Evolutionary conservation across 2,797 vertebrate species (phyloP).

Genomic region (Amphiprion clarkii): DNA sequence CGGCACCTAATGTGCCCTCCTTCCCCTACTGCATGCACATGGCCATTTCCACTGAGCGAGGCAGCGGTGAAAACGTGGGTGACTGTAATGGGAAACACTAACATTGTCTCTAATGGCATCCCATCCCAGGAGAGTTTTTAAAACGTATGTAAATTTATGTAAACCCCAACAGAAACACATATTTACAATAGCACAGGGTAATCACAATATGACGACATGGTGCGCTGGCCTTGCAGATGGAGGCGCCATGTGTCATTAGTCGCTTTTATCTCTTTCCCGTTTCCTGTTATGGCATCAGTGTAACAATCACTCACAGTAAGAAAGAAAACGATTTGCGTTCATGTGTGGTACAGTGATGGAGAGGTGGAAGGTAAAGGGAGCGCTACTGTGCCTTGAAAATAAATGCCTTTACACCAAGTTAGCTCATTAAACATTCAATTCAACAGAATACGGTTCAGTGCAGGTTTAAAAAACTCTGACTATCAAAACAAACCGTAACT

Average conservation of each 20-base stretch:
- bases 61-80: conserved; percentile 44
- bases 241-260: conserved; percentile 93
- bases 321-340: conserved; percentile 84
- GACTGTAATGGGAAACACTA: conserved; percentile 73
- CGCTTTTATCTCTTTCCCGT: conserved; percentile 83
- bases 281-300: conserved; percentile 81
- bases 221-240: conserved; percentile 86
- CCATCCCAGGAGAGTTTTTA: conserved; percentile 74
- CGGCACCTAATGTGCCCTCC: conserved; percentile 72
- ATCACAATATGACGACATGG: conserved; percentile 87
- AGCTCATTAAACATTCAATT: conserved; percentile 13
- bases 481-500: not conserved
- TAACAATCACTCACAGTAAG: conserved; percentile 86
- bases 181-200: conserved; percentile 86
- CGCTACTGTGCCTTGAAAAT: not conserved
- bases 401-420: not conserved
- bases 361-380: conserved; percentile 21
- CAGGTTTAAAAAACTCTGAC: not conserved
- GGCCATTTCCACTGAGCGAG: conserved; percentile 69
- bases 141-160: conserved; percentile 83
- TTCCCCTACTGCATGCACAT: conserved; percentile 53
- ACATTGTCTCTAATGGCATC: conserved; percentile 80
- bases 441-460: not conserved
- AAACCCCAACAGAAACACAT: conserved; percentile 85
- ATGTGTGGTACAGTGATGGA: conserved; percentile 76